Conservation (phyloP, 2,888 invertebrate genomes). For the Meghimatium bilineatum region DNA sequence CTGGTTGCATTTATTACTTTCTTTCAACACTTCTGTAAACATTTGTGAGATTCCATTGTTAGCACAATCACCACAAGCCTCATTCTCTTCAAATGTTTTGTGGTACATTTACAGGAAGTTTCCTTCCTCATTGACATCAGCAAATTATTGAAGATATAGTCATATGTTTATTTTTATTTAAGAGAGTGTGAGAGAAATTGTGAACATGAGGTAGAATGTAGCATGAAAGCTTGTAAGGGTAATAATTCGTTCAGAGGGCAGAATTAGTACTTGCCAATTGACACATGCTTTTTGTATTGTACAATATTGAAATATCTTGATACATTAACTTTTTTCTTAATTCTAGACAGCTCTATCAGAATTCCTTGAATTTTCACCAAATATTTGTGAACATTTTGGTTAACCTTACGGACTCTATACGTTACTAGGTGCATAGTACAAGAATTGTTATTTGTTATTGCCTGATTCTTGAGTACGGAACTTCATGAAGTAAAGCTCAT, state of each 20-base stretch:
- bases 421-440: too few species aligned
- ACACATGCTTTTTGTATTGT: background rate
- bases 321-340: background rate
- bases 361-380: too few species aligned
- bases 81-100: background rate
- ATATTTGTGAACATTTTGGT: too few species aligned
- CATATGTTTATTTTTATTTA: background rate
- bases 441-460: too few species aligned
- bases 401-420: too few species aligned
- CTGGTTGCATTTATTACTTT: background rate
- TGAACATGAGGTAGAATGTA: background rate
- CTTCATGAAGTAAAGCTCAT: too few species aligned
- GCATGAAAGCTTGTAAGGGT: background rate
- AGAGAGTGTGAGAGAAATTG: background rate
- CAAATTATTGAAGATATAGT: background rate
- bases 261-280: background rate
- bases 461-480: too few species aligned
- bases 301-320: background rate
- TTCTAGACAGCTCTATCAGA: too few species aligned
- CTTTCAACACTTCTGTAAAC: background rate
- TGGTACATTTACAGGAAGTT: background rate
- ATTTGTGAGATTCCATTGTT: background rate
- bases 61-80: background rate
- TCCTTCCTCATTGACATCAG: background rate
- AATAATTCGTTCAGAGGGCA: background rate